Evolutionary conservation across 2,888 invertebrate genomes (phyloP), one percentile per base, ranked within the genome.

Genomic region (Falcaria lacertinaria): DNA sequence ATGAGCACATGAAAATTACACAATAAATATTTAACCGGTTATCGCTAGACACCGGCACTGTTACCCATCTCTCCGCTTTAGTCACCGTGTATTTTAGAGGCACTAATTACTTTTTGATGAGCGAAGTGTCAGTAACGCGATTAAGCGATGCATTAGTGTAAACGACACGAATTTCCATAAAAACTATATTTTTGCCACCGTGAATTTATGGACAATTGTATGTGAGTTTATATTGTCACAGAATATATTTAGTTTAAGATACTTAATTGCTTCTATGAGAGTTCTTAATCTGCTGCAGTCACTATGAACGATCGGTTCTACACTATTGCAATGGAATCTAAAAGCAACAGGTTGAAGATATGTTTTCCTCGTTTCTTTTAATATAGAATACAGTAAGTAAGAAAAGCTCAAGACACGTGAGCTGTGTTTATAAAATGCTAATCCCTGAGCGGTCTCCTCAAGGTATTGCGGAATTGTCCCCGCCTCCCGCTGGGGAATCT

Each of bases 31-130:
- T 40, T 41, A 34, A 37, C 43, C 38, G 39, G 34, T 42, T 33
- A 46, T 28, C 42, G 36, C n/a, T 28, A 13, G 11, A 22, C 6
- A 42, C 41, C 45, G 52, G 47, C 53, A 53, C 48, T 50, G 58
- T 54, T 54, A 50, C 42, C 41, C 44, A 54, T 47, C 63, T 57
- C 54, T 58, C 47, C 52, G 50, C 42, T 63, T 68, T 65, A 65
- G 61, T 71, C 68, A 71, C 54, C 53, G 60, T 60, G 57, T 75
- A 77, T 77, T 76, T 74, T 63, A 61, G 72, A 55, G 53, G 54
- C 66, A 65, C 74, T 84, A 80, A 84, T 80, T 76, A 74, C 74
- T 77, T 81, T 82, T 77, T 84, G 82, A 84, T 75, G 83, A 80
- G 73, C 71, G 55, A 68, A 67, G 61, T 66, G 62, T 70, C 69